Evolutionary conservation across 1,140 invertebrate species (phyloP).

Genomic region (Chlorops oryzae): DNA sequence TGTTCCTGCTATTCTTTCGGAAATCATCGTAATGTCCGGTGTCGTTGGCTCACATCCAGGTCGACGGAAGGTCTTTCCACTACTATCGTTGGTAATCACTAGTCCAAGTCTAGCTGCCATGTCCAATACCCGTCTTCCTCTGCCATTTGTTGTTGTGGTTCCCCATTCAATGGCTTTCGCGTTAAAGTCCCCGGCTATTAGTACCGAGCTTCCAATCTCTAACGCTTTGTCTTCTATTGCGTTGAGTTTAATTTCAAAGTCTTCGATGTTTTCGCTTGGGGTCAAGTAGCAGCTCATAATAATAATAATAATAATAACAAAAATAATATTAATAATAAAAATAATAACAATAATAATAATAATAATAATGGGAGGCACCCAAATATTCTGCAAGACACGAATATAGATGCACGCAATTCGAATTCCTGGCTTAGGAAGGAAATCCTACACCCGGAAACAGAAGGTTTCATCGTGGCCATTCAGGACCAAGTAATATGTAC

Average conservation of each 20-base stretch:
- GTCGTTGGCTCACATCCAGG: neutral
- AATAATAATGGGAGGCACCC: too few species aligned
- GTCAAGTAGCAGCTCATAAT: constrained; percentile 9
- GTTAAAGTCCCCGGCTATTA: too few species aligned
- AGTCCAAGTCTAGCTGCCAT: constrained; percentile 18
- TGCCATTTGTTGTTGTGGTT: constrained; percentile 10
- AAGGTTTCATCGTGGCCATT: too few species aligned
- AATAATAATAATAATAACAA: too few species aligned
- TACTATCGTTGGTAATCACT: constrained; percentile 12
- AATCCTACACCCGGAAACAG: too few species aligned
- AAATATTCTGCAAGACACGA: too few species aligned
- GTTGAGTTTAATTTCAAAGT: neutral
- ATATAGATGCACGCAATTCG: too few species aligned
- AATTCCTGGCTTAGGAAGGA: too few species aligned
- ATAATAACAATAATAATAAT: too few species aligned
- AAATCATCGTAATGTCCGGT: neutral
- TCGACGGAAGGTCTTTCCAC: neutral
- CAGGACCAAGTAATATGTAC: too few species aligned
- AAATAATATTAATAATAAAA: too few species aligned
- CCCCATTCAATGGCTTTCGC: constrained; percentile 24
- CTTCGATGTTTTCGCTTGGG: constrained; percentile 1
- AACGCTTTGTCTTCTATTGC: neutral
- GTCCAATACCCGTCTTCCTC: too few species aligned
- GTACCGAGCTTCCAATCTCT: neutral
- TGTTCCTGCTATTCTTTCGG: neutral